Base-by-base conservation (phyloP, 2,113 vertebrate species). In the Panthera tigris region DNA sequence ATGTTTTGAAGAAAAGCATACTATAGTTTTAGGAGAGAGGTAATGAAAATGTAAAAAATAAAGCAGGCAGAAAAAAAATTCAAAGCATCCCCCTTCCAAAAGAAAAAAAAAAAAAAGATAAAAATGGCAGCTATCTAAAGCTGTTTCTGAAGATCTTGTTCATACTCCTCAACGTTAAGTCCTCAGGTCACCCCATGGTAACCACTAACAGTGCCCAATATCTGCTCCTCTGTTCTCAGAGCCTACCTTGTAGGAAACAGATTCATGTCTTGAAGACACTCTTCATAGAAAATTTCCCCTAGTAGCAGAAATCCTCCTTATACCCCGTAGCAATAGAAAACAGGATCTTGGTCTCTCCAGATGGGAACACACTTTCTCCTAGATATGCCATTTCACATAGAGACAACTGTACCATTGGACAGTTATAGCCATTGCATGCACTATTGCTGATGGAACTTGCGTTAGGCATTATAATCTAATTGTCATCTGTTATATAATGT, bases 31-130 rank as follows among this genome's bases (percentile, higher is more conserved):
- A 13, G 5, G 23, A 74, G 33, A 76, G 39, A 55, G 29, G 3
- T 63, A 36, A 12, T n/a, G 39, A 74, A 73, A 69, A 89, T 84
- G 5, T 83, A 16, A 73, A 89, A 89, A 92, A 89, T 48, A 19
- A 80, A 57, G 10, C 5, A 84, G 9, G 7, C 7, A 85, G 2
- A 31, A 25, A 52, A 68, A 81, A 63, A 63, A 92, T 7, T 71
- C 13, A 19, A 7, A 73, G 4, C 16, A 57, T 21, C 14, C 36
- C 4, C 27, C 1, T 3, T 16, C 36, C 4, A 41, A 19, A 45
- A 39, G 29, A 55, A 33, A 61, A 79, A 19, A 23, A 57, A 61
- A 23, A 18, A 55, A 55, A 61, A 21, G 2, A 21, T 25, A 50
- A 31, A 50, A 79, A 94, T n/a, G 21, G 0, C 12, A 9, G 27